Evolutionary conservation across 2,888 invertebrate genomes (phyloP), one percentile per base, ranked within the genome.

Genomic region (Idaea dimidiata): DNA sequence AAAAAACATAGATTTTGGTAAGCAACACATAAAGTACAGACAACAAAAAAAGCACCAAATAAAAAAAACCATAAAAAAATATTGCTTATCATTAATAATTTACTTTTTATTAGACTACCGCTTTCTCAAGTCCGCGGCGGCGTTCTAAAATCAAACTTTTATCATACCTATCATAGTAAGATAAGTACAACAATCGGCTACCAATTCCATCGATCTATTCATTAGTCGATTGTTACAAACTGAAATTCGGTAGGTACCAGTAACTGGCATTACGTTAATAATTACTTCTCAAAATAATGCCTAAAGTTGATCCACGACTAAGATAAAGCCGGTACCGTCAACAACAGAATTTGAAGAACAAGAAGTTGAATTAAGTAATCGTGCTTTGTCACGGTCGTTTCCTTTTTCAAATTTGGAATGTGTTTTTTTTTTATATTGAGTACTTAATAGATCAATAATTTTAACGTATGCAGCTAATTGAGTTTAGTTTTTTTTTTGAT

Each of bases 201-300:
- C 91, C 84, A 80, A 81, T 82, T 43, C 81, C 84, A 84, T 83
- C 87, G 91, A 86, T 87, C 88, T 90, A 89, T 91, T 90, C 90
- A 90, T 91, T 90, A 89, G 82, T 73, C 80, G 77, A 87, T 85
- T 86, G 86, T 88, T 82, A 80, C 80, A 84, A 83, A 84, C 89
- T 85, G 88, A 91, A 91, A 89, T 91, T 91, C 91, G 89, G 91
- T 89, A 88, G 88, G 88, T 81, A 81, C 81, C 81, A 14, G 43
- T 43, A 6, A 6, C 43, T 10, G 43, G 43, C 43, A 83, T 79
- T 80, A 90, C 86, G 89, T 91, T 91, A 90, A 91, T 92, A 92
- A 92, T 92, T 92, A 91, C 91, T 91, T 90, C 89, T 90, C 91
- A 91, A 91, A 90, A 92, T 92, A 92, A 90, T 90, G 80, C 89